These are phyloP conservation scores for Bergia puertoricense DNA, from an alignment of 92 coral and sea anemone genomes.

Conservation along the genomic window DNA sequence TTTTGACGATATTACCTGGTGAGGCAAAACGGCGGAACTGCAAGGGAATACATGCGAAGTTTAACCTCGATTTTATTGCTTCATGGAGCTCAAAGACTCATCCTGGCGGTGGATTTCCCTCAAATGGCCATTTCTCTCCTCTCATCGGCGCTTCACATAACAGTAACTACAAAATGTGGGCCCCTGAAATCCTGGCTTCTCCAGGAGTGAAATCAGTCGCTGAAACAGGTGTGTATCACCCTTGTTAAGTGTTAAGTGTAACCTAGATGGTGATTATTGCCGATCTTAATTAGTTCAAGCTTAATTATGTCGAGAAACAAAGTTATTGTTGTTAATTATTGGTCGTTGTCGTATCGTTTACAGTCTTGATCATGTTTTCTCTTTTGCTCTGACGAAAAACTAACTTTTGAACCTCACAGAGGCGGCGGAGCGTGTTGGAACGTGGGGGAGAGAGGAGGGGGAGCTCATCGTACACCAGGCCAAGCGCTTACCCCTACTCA, in stretches of 20 bases:
- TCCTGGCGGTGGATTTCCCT: conserved; percentile 32
- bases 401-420: too few species aligned
- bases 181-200: conserved; percentile 51
- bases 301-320: background rate
- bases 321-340: background rate
- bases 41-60: conserved; percentile 43
- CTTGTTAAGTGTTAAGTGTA: too few species aligned
- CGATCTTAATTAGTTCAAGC: background rate
- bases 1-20: background rate
- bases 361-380: background rate
- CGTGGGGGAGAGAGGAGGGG: too few species aligned
- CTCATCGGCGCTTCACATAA: conserved; percentile 63
- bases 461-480: too few species aligned
- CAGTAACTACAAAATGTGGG: conserved; percentile 56
- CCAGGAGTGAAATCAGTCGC: conserved; percentile 49
- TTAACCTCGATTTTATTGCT: conserved; percentile 41
- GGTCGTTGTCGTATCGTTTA: background rate
- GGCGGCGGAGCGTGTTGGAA: too few species aligned
- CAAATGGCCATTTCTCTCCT: conserved; percentile 46
- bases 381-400: too few species aligned
- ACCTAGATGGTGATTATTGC: background rate
- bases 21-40: conserved; percentile 11
- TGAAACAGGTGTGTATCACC: background rate
- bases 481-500: too few species aligned
- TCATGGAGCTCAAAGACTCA: conserved; percentile 51